A percentile compares a stretch with the other conserved stretches of the same genome.
These are phyloP conservation scores for Sylvia atricapilla DNA, from an alignment of 2,113 vertebrate genomes.

Conservation along the genomic window DNA sequence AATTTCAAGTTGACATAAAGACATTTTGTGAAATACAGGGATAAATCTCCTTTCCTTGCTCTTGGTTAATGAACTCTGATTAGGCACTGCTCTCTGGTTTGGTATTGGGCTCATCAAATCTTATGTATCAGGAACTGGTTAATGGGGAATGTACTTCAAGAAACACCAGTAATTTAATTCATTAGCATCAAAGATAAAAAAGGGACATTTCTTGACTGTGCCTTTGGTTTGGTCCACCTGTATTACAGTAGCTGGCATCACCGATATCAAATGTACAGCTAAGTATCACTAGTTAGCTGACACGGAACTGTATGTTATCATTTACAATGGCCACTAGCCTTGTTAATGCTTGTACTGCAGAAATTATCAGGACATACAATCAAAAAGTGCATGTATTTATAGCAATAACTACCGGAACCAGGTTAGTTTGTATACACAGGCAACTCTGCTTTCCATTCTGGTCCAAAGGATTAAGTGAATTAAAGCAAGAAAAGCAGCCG, in stretches of 20 bases:
- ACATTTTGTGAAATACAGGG: not conserved
- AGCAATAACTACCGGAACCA: not conserved
- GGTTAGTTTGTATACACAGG: not conserved
- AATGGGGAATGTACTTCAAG: not conserved
- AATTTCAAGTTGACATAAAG: not conserved
- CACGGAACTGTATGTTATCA: not conserved
- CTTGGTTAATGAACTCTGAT: not conserved
- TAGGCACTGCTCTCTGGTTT: not conserved
- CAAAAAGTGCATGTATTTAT: not conserved
- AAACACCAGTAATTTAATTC: not conserved
- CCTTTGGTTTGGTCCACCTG: not conserved
- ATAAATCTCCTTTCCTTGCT: not conserved
- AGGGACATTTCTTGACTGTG: not conserved
- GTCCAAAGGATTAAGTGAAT: not conserved
- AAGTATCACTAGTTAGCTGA: not conserved
- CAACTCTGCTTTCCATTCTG: not conserved
- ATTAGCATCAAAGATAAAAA: not conserved
- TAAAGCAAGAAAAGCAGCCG: not conserved
- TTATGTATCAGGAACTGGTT: not conserved
- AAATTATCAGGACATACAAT: not conserved
- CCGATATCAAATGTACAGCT: accelerated
- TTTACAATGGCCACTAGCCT: not conserved
- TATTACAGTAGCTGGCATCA: not conserved
- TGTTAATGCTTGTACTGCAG: not conserved
- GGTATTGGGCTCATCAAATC: not conserved